phyloP scores from a whole-genome alignment of 2,888 invertebrate species.

The Exephanes ischioxanthus region DNA sequence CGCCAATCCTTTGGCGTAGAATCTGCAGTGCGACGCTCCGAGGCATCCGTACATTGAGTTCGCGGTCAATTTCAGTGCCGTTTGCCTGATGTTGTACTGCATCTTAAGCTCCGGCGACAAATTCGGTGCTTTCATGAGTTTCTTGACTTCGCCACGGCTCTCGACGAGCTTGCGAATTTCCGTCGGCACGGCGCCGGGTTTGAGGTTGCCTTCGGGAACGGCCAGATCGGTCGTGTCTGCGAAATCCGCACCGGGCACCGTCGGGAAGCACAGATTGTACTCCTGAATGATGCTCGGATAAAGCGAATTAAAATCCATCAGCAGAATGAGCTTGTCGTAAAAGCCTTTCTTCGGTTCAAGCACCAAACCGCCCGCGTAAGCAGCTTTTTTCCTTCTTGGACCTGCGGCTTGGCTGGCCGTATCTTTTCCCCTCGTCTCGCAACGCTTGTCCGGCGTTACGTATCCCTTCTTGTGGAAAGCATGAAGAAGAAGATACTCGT shows the following conservation, averaged over 20 bases:
- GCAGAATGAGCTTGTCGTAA: conserved; percentile 96
- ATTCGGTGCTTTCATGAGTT: conserved; percentile 94
- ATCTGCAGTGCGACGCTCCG: conserved; percentile 97
- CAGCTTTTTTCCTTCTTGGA: conserved; percentile 90
- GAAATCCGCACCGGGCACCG: conserved; percentile 86
- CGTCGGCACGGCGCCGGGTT: conserved; percentile 95
- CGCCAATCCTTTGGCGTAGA: conserved; percentile 98
- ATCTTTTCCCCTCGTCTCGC: conserved; percentile 77
- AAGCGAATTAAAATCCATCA: conserved; percentile 99
- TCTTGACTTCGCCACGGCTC: conserved; percentile 96
- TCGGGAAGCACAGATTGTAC: conserved; percentile 99
- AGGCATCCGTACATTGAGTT: conserved; percentile 99
- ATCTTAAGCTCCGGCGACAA: conserved; percentile 91
- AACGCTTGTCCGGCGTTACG: conserved; percentile 95
- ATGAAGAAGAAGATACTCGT: conserved; percentile 97
- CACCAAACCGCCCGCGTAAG: conserved; percentile 97
- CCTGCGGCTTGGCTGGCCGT: conserved; percentile 65
- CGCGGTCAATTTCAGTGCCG: conserved; percentile 98
- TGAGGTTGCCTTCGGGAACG: conserved; percentile 85
- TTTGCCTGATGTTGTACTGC: conserved; percentile 98
- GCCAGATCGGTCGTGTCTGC: conserved; percentile 71
- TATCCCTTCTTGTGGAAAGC: conserved; percentile 97
- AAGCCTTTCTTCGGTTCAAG: conserved; percentile 99
- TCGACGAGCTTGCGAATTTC: conserved; percentile 98
- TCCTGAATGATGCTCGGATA: conserved; percentile 99